Evolutionary conservation across 2,113 vertebrate genomes (phyloP), one percentile per base, ranked within the genome.

Genomic region (Clarias batrachus): DNA sequence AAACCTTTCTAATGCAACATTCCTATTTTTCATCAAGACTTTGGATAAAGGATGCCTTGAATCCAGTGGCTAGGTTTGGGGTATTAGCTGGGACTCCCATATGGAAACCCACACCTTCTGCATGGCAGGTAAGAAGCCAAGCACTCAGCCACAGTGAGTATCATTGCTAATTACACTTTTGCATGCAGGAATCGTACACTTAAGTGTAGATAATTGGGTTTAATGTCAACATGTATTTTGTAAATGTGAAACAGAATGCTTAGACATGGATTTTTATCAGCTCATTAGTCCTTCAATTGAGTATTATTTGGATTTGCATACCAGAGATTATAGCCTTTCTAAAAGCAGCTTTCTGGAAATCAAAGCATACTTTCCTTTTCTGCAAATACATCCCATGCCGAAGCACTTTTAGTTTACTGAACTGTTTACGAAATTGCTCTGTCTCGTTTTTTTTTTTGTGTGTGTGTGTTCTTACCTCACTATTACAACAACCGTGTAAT

Each of bases 271-370:
- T 78, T 57, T 78, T 19, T 56, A 57, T 57, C 52, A 54, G 73
- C 48, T 76, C 73, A n/a, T 76, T 76, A 76, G 73, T 76, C 48
- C 23, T 52, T n/a, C 48, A 76, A 52, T 54, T 76, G 12, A 54
- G 23, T 76, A 54, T 76, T 54, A 25, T 54, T 23, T 3, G 12
- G 0, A 76, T 76, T 54, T n/a, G 48, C 41, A 76, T 76, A 76
- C 12, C 4, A 76, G 73, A 76, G 12, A 54, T 52, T 41, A 23
- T 23, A 73, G 37, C 11, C 7, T 71, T 25, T 76, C 21, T 41
- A 48, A 48, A 52, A 48, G 25, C 71, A 52, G 37, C 70, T 73
- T 73, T 73, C 71, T 74, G 23, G 33, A 73, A 73, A 73, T 1
- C 19, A 73, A 4, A 10, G 30, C 27, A 33, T 70, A 41, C 6